Conservation (phyloP, 2,797 vertebrate genomes). For the Xenopus petersii region DNA sequence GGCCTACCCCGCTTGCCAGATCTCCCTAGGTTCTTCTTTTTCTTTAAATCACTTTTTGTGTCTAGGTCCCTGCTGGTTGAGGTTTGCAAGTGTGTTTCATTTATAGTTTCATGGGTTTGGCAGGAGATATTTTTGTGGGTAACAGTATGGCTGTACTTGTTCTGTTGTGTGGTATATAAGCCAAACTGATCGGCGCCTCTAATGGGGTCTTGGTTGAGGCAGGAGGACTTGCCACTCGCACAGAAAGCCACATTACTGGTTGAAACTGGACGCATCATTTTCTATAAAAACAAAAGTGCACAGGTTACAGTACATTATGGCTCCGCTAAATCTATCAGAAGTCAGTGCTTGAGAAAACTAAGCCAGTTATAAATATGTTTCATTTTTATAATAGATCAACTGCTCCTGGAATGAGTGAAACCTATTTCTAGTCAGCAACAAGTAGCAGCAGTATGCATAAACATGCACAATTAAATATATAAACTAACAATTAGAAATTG, state of each 20-base stretch:
- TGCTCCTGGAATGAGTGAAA: too few species aligned
- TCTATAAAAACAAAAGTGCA: conserved; percentile 63
- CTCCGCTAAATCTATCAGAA: too few species aligned
- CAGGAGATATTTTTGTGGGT: conserved; percentile 86
- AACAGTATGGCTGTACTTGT: conserved; percentile 85
- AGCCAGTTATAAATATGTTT: too few species aligned
- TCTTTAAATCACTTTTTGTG: conserved; percentile 83
- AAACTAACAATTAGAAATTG: too few species aligned
- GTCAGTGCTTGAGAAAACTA: too few species aligned
- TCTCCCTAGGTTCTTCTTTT: conserved; percentile 86
- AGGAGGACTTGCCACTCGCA: conserved; percentile 85
- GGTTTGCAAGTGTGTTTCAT: conserved; percentile 73
- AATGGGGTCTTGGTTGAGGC: conserved; percentile 84
- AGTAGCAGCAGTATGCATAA: too few species aligned
- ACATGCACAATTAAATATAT: too few species aligned
- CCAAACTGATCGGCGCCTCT: conserved; percentile 87
- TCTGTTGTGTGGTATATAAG: conserved; percentile 83
- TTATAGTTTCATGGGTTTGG: conserved; percentile 82
- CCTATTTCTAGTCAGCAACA: too few species aligned
- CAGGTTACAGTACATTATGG: neutral
- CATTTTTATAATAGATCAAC: too few species aligned
- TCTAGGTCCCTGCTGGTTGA: conserved; percentile 72
- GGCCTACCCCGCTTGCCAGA: conserved; percentile 86
- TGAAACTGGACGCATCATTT: conserved; percentile 95
- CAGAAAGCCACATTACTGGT: conserved; percentile 85